A percentile compares a stretch with the other conserved stretches of the same genome.
phyloP scores from a whole-genome alignment of 2,888 invertebrate genomes.

The Eupithecia dodoneata region DNA sequence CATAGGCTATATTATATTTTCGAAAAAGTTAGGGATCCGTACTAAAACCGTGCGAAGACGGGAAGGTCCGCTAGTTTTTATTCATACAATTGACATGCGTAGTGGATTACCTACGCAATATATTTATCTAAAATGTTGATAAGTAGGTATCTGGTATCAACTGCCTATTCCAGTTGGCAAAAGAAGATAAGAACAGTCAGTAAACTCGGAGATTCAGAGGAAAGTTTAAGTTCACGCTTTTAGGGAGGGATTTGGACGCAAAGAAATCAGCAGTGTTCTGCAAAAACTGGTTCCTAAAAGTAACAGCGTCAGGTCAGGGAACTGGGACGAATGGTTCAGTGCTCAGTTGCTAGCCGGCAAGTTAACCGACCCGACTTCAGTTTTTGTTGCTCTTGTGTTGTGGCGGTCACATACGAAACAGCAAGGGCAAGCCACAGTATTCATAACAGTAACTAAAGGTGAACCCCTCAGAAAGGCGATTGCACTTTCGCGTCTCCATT shows the following conservation, averaged over 20 bases:
- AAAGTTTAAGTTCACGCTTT: constrained; percentile 45
- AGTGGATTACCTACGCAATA: background rate
- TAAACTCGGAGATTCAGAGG: constrained; percentile 37
- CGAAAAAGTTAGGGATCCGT: too few relatives aligned
- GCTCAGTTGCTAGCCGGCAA: constrained; percentile 32
- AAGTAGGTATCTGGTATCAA: background rate
- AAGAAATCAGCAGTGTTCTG: constrained; percentile 3
- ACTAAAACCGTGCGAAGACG: too few relatives aligned
- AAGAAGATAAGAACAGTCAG: background rate
- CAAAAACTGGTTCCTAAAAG: constrained; percentile 41
- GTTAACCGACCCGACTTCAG: constrained; percentile 28
- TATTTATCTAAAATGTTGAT: background rate
- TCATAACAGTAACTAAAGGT: constrained; percentile 18
- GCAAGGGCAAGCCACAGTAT: constrained; percentile 46
- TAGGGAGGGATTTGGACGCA: background rate
- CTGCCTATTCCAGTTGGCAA: constrained; percentile 15
- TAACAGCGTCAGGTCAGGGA: constrained; percentile 45
- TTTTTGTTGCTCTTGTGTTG: constrained; percentile 55
- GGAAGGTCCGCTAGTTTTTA: too few relatives aligned
- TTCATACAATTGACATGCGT: background rate
- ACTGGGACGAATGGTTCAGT: constrained; percentile 39
- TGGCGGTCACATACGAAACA: constrained; percentile 53
- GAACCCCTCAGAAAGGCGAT: constrained; percentile 39
- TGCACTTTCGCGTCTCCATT: constrained; percentile 5
- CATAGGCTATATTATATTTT: too few relatives aligned